Base-by-base conservation (phyloP, 2,888 invertebrate species). In the Ectobius pallidus region DNA sequence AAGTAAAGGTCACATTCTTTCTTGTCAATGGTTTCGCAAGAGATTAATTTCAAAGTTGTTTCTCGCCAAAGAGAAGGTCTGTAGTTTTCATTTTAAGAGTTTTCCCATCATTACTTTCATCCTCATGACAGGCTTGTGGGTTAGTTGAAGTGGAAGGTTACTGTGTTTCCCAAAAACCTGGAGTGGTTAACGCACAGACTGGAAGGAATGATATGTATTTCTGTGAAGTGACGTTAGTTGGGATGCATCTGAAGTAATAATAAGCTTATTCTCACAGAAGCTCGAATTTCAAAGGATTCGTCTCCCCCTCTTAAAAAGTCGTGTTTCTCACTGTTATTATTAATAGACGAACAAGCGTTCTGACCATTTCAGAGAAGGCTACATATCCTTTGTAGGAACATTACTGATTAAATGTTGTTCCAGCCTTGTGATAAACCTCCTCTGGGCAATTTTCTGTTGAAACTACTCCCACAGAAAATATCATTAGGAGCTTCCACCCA, bases 1-100 rank as follows among this genome's bases (percentile, higher is more conserved):
- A 22, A 11, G n/a, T 14, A n/a, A 3, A 27, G 30, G 18, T 4
- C 25, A 3, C 25, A 39, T 65, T 27, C 20, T 65, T 44, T 42
- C 65, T 65, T 42, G 65, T 39, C 65, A 42, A 20, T 65, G 22
- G 16, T 42, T 52, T 52, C 52, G 11, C 22, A 25, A 20, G 52
- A 25, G 52, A 52, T 52, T 52, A 52, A 52, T 52, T 52, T 25
- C 25, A 6, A 52, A 52, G 22, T 52, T 52, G 20, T 11, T 52
- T 14, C n/a, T n/a, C 52, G 20, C 25, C 52, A 52, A 22, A 52
- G 22, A 4, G 39, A 39, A 39, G 6, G 39, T 14, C 14, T 14
- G 7, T 25, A 52, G 20, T 20, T 22, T 52, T 52, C 18, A 46
- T n/a, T 4, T 18, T 46, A 46, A 46, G 25, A 22, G 22, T 52